These are phyloP conservation scores for Alcedo quadribrachys DNA, from an alignment of 2,797 vertebrate genomes.

Conservation along the genomic window DNA sequence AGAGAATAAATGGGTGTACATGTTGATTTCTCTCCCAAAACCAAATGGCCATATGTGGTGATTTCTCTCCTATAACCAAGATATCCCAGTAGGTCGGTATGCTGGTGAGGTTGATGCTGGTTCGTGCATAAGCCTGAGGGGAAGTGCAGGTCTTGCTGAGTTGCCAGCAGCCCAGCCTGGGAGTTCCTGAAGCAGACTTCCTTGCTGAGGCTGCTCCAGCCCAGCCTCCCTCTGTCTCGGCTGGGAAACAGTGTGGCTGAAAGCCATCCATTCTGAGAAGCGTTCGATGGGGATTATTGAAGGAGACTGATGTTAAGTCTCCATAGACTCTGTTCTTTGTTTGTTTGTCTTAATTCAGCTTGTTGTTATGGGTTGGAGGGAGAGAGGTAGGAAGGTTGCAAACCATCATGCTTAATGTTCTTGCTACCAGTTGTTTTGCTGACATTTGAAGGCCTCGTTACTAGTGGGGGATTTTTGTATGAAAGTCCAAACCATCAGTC, in stretches of 20 bases:
- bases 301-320: conserved; percentile 15
- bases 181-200: neutral
- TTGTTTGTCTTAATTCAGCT: neutral
- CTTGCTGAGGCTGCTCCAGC: neutral
- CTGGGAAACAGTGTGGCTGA: neutral
- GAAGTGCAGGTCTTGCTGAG: accelerated
- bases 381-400: conserved; percentile 4
- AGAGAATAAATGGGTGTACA: neutral
- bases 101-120: neutral
- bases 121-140: neutral
- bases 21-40: neutral
- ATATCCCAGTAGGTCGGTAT: neutral
- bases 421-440: neutral
- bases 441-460: conserved; percentile 45
- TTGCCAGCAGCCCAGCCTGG: neutral
- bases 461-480: neutral
- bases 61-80: neutral
- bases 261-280: conserved; percentile 8
- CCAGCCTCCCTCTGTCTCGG: neutral
- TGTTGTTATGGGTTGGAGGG: neutral
- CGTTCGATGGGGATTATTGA: neutral
- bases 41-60: neutral
- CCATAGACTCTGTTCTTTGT: neutral
- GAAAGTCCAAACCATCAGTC: neutral
- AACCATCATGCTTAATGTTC: neutral